Conservation (phyloP, 2,113 vertebrate genomes). For the Phalacrocorax aristotelis region DNA sequence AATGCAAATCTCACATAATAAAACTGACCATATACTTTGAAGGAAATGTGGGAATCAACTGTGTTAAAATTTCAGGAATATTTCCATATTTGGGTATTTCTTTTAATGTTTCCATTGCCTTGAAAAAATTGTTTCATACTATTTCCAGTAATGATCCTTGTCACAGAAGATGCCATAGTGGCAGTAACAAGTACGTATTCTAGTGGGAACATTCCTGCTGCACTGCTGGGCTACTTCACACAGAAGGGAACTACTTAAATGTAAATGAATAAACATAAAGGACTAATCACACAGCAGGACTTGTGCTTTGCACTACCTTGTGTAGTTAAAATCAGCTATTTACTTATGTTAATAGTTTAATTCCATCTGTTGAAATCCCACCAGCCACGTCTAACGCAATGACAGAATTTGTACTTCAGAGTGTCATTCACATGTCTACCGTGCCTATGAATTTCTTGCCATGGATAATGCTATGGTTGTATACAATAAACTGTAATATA, state of each 20-base stretch:
- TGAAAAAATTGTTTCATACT: not conserved
- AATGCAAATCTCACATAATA: not conserved
- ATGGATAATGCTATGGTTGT: not conserved
- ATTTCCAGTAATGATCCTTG: not conserved
- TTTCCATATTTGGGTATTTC: not conserved
- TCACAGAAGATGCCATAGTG: not conserved
- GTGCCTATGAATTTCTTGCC: not conserved
- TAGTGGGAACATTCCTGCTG: not conserved
- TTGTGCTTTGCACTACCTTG: constrained; percentile 15
- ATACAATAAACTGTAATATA: not conserved
- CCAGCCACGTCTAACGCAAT: not conserved
- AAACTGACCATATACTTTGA: not conserved
- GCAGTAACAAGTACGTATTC: not conserved
- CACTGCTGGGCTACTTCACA: constrained; percentile 21
- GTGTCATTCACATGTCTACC: not conserved
- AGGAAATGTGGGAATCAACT: not conserved
- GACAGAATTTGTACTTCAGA: not conserved
- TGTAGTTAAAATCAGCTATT: constrained; percentile 48
- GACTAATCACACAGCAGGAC: constrained; percentile 60
- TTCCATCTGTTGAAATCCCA: constrained; percentile 61
- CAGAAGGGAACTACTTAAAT: constrained; percentile 50
- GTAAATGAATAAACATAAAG: constrained; percentile 53
- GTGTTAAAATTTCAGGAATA: not conserved
- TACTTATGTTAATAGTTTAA: constrained; percentile 43
- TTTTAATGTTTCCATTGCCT: not conserved